These are phyloP conservation scores for Anoncus sp. DNA, from an alignment of 2,888 invertebrate species.

Conservation along the genomic window DNA sequence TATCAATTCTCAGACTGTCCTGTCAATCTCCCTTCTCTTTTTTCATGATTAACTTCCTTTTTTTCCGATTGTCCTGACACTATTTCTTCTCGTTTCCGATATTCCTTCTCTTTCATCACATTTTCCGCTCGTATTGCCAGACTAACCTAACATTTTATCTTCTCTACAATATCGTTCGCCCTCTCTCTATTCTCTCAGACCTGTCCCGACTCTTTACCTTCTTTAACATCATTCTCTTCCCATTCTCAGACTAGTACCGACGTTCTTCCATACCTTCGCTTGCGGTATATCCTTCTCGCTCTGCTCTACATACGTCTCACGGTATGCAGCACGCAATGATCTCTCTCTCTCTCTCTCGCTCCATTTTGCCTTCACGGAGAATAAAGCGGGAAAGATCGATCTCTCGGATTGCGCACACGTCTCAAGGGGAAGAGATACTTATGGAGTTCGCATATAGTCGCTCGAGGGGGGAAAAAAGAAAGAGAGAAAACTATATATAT, in stretches of 20 bases:
- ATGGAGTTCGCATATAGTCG: slow-evolving; percentile 28
- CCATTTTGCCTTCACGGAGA: slow-evolving; percentile 15
- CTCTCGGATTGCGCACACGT: slow-evolving; percentile 51
- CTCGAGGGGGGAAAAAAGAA: slow-evolving; percentile 42
- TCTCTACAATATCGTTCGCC: neutral
- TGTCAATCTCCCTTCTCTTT: neutral
- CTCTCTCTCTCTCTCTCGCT: neutral
- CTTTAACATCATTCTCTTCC: slow-evolving; percentile 1
- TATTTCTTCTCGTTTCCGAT: neutral
- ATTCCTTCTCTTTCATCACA: no score
- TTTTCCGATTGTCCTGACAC: neutral
- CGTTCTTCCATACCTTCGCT: neutral
- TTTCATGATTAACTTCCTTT: neutral
- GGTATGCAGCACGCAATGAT: neutral
- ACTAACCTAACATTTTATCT: neutral
- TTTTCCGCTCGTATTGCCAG: no score
- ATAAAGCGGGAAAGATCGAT: slow-evolving; percentile 57
- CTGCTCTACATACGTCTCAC: neutral
- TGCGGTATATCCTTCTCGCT: neutral
- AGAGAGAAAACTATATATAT: slow-evolving; percentile 13
- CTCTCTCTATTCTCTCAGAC: neutral
- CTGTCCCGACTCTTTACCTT: neutral
- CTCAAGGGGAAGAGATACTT: slow-evolving; percentile 58
- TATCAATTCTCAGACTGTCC: neutral
- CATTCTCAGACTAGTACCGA: neutral